Evolutionary conservation across 2,797 vertebrate species (phyloP), one percentile per base, ranked within the genome.

Genomic region (Neosilurus hyrtlii): DNA sequence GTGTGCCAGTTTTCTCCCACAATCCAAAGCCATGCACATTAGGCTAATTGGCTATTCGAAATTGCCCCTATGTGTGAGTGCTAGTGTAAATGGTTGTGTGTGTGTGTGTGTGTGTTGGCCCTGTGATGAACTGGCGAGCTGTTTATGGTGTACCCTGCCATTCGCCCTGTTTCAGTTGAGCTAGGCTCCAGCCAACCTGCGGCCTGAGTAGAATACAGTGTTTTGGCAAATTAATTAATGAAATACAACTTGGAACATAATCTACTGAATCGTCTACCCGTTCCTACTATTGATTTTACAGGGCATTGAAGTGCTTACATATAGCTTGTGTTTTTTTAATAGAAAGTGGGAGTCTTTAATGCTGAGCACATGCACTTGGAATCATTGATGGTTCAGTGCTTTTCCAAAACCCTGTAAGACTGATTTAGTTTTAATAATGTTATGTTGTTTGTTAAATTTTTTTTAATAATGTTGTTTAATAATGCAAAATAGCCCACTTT

Each of bases 401-500:
- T 56, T 66, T 78, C 61, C 24, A 35, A 78, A 35, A 72, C 26
- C 77, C 35, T 68, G 52, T 11, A 30, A 62, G 24, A n/a, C 65
- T 51, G 37, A 37, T 77, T 77, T 62, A 4, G 16, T 54, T 52
- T 67, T 66, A 43, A 70, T 12, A 11, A 71, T 57, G 4, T 54
- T 12, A 43, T 43, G 37, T 43, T 43, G 37, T 43, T 43, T n/a
- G n/a, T n/a, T n/a, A n/a, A n/a, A 43, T 77, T 62, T 5, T 16
- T 37, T 52, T 67, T 66, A 43, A 70, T 12, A 18, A 71, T 57
- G 4, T 54, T 12, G 6, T 43, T 43, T 43, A 6, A 43, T 43
- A 56, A 78, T 62, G 49, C 56, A 83, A 77, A 70, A 77, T 16
- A 52, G 37, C 59, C 80, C 26, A 57, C 24, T 66, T 82, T 51